Percentiles rank a stretch among this genome's conserved stretches.
Evolutionary conservation across 2,113 vertebrate species (phyloP).

Genomic region (Vidua macroura): DNA sequence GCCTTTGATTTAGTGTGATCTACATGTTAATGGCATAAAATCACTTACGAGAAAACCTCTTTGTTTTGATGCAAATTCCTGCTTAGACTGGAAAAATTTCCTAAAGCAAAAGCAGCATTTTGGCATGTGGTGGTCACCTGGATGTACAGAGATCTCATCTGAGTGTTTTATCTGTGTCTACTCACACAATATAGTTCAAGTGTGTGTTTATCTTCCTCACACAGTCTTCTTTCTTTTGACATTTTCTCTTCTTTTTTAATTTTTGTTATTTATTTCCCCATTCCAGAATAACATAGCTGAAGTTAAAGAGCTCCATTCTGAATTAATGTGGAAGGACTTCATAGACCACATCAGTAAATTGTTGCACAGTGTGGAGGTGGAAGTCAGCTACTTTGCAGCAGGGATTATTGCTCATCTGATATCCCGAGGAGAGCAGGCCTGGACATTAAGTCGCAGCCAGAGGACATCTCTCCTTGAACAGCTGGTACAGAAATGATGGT

Average conservation of each 20-base stretch:
- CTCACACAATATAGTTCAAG: background rate
- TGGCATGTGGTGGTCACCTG: background rate
- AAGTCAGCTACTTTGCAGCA: conserved; percentile 98
- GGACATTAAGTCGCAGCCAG: conserved; percentile 84
- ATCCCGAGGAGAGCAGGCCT: conserved; percentile 91
- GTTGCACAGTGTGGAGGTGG: conserved; percentile 93
- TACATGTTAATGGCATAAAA: background rate
- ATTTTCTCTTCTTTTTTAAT: background rate
- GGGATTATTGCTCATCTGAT: conserved; percentile 97
- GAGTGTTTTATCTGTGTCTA: background rate
- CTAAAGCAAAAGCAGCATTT: background rate
- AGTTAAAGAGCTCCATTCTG: conserved; percentile 92
- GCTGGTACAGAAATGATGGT: conserved; percentile 79
- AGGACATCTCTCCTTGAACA: conserved; percentile 88
- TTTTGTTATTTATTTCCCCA: background rate
- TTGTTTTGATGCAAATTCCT: background rate
- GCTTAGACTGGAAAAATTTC: background rate
- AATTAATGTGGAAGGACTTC: conserved; percentile 96
- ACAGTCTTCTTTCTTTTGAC: background rate
- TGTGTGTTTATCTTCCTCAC: background rate
- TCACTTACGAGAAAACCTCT: background rate
- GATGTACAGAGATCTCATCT: background rate
- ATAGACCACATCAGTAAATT: conserved; percentile 93
- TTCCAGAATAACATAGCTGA: conserved; percentile 97
- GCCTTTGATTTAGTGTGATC: background rate